Evolutionary conservation across 2,797 vertebrate species (phyloP).

Genomic region (Acanthiza pusilla): DNA sequence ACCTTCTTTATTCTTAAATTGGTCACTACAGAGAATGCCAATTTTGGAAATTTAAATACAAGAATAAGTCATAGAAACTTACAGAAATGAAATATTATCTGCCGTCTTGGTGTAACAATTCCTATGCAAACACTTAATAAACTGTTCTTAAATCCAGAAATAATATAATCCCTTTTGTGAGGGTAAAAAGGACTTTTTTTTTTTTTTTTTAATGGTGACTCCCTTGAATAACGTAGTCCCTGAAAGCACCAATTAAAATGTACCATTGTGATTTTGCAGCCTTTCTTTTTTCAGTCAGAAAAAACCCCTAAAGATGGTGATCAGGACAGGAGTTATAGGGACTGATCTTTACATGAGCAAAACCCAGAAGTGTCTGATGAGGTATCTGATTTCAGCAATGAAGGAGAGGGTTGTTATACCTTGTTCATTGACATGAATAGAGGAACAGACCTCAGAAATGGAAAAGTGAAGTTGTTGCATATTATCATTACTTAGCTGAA

Average conservation of each 20-base stretch:
- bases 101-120: not conserved
- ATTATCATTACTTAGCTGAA: not conserved
- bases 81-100: not conserved
- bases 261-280: not conserved
- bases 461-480: not conserved
- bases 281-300: not conserved
- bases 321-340: not conserved
- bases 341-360: not conserved
- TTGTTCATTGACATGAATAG: not conserved
- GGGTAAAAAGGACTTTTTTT: not conserved
- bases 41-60: not conserved
- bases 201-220: not conserved
- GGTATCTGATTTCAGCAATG: not conserved
- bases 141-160: not conserved
- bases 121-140: not conserved
- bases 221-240: not conserved
- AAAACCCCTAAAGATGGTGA: accelerated
- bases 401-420: not conserved
- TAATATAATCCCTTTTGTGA: not conserved
- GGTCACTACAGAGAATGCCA: not conserved
- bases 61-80: not conserved
- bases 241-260: not conserved
- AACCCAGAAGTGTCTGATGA: not conserved
- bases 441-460: not conserved
- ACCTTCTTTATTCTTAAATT: not conserved